Conservation (phyloP, 2,113 vertebrate species). For the Pandion haliaetus region DNA sequence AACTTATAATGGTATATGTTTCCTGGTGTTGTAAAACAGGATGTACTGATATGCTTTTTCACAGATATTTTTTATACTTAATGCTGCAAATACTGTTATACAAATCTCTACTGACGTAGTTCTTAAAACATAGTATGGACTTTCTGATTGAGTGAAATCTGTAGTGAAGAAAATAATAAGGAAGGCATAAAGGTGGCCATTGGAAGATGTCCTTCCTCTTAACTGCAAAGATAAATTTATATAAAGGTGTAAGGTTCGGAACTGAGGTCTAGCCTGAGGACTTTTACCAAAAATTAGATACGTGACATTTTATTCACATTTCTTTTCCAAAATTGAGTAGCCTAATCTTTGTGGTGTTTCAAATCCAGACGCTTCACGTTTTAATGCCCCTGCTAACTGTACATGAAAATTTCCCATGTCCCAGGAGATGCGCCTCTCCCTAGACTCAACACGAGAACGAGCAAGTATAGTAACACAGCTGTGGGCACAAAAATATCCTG, state of each 20-base stretch:
- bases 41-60: background rate
- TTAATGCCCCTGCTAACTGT: background rate
- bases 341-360: background rate
- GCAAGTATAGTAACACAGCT: conserved; percentile 55
- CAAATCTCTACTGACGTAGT: background rate
- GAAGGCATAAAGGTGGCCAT: background rate
- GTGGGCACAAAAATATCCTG: conserved; percentile 38
- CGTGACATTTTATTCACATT: background rate
- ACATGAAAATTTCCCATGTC: background rate
- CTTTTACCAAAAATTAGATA: background rate
- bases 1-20: background rate
- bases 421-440: background rate
- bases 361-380: background rate
- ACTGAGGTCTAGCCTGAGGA: background rate
- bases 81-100: background rate
- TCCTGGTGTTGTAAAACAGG: background rate
- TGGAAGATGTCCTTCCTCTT: background rate
- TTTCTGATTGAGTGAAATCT: background rate
- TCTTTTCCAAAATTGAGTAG: background rate
- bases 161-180: background rate
- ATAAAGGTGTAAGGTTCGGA: background rate
- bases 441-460: conserved; percentile 3
- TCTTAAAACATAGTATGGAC: background rate
- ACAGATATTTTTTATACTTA: background rate
- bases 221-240: background rate